Conservation (phyloP, 2,888 invertebrate genomes). For the Eurytoma californica region DNA sequence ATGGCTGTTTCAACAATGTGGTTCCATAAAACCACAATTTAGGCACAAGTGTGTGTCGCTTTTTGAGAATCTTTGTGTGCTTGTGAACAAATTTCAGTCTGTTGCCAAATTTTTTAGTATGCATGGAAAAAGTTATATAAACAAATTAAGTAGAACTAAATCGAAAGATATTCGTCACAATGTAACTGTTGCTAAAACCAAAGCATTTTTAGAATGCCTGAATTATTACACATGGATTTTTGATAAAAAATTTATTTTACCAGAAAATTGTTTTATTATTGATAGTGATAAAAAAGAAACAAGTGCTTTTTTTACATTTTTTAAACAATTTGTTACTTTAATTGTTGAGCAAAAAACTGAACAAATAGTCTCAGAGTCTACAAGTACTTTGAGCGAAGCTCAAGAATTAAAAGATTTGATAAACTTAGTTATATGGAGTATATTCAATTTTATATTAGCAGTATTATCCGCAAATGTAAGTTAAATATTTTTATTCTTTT, state of each 20-base stretch:
- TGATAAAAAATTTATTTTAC: constrained; percentile 51
- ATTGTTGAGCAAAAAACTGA: constrained; percentile 3
- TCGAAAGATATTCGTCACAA: constrained; percentile 57
- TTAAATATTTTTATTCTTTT: background rate
- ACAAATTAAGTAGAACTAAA: constrained; percentile 63
- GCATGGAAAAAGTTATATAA: constrained; percentile 54
- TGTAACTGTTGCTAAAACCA: constrained; percentile 70
- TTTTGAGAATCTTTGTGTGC: constrained; percentile 65
- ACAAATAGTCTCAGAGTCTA: background rate
- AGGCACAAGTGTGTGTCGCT: constrained; percentile 76
- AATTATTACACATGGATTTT: constrained; percentile 73
- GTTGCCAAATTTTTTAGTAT: constrained; percentile 58
- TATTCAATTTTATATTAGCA: constrained; percentile 35
- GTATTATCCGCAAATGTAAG: constrained; percentile 9
- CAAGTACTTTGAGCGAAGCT: constrained; percentile 24
- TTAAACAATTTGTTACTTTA: constrained; percentile 24
- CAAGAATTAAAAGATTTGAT: constrained; percentile 16
- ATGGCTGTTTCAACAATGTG: constrained; percentile 77
- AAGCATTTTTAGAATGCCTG: constrained; percentile 72
- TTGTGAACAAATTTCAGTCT: constrained; percentile 61
- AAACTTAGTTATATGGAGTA: constrained; percentile 22
- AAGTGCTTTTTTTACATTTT: constrained; percentile 15
- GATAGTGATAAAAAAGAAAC: background rate
- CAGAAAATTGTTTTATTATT: constrained; percentile 3
- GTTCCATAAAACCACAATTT: constrained; percentile 73